A percentile compares a stretch with the other conserved stretches of the same genome.
These are phyloP conservation scores for Parotocinclus haroldoi DNA, from an alignment of 2,797 vertebrate genomes.

Conservation along the genomic window DNA sequence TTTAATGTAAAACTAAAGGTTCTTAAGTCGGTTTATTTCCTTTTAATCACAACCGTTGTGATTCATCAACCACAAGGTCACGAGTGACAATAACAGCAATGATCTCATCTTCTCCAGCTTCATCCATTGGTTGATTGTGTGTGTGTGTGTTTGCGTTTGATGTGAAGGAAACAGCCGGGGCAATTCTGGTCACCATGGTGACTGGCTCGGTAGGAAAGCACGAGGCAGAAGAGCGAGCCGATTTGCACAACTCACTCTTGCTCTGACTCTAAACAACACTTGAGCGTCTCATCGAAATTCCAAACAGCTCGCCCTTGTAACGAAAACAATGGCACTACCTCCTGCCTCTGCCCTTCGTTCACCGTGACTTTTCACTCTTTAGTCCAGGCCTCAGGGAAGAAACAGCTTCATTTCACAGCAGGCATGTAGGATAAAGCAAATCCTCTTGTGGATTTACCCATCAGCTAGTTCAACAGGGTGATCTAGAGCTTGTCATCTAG, in stretches of 20 bases:
- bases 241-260: conserved; percentile 54
- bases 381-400: conserved; percentile 51
- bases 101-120: conserved; percentile 14
- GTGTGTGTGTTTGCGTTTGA: conserved; percentile 36
- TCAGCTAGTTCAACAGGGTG: no score
- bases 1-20: no score
- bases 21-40: no score
- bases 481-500: no score
- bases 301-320: conserved; percentile 65
- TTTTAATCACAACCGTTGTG: neutral
- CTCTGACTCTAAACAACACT: conserved; percentile 68
- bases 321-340: conserved; percentile 62
- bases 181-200: conserved; percentile 59
- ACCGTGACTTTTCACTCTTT: conserved; percentile 57
- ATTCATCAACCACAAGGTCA: neutral
- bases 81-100: neutral
- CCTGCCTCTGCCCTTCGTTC: conserved; percentile 33
- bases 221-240: conserved; percentile 38
- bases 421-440: no score
- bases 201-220: conserved; percentile 54
- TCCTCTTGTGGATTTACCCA: no score
- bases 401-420: conserved; percentile 43
- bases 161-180: conserved; percentile 61
- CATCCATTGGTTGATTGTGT: conserved; percentile 35
- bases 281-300: conserved; percentile 75